Conservation (phyloP, 1,140 invertebrate genomes). For the Saccostrea glomerata region DNA sequence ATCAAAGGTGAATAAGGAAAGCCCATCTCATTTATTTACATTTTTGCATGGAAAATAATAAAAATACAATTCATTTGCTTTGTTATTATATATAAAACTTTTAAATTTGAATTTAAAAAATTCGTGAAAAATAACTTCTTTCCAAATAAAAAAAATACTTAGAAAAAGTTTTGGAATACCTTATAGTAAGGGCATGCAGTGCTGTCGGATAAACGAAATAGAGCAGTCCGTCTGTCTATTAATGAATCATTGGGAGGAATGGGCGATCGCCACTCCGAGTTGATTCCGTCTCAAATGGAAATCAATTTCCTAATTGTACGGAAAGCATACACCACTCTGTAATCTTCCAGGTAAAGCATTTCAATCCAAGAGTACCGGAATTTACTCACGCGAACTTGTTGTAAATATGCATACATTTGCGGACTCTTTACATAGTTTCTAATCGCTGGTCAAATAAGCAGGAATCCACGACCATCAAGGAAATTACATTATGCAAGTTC, state of each 20-base stretch:
- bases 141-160: background rate
- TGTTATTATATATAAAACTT: background rate
- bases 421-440: background rate
- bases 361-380: slow-evolving; percentile 12
- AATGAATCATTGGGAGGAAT: slow-evolving; percentile 31
- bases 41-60: background rate
- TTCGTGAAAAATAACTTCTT: too few relatives aligned
- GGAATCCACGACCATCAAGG: background rate
- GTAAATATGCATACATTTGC: background rate
- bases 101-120: too few relatives aligned
- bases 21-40: too few relatives aligned
- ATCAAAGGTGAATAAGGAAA: too few relatives aligned
- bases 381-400: background rate
- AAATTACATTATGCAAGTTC: slow-evolving; percentile 21
- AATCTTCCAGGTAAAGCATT: slow-evolving; percentile 55
- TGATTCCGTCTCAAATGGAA: slow-evolving; percentile 39
- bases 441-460: background rate
- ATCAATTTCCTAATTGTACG: slow-evolving; percentile 53
- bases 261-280: slow-evolving; percentile 27
- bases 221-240: slow-evolving; percentile 27
- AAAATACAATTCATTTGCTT: background rate
- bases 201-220: slow-evolving; percentile 22
- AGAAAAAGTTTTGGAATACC: background rate
- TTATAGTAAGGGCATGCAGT: slow-evolving; percentile 35
- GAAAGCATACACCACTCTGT: slow-evolving; percentile 41